Evolutionary conservation across 2,113 vertebrate genomes (phyloP), one percentile per base, ranked within the genome.

Genomic region (Cromileptes altivelis): DNA sequence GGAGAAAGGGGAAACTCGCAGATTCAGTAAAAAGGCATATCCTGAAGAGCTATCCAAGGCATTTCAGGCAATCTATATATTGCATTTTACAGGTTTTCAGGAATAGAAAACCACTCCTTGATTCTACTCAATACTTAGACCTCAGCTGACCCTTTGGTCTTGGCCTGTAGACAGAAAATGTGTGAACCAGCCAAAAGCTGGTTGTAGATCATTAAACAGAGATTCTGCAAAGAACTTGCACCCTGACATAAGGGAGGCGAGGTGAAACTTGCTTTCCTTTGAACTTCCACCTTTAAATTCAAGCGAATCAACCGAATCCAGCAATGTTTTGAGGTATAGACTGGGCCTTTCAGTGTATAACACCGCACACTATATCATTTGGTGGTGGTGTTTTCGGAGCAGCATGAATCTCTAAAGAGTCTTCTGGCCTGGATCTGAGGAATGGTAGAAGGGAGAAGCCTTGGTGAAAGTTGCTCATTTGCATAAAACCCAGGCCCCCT

Each of bases 261-360:
- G 60, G 55, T 70, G 73, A 72, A n/a, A 74, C 87, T 63, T 75
- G 78, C 73, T 85, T 84, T 85, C 77, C 84, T 94, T 93, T 94
- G 88, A 93, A 92, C 87, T 89, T 13, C 57, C 42, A 89, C 72
- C 77, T 87, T 78, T 73, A 27, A 58, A 88, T 88, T 81, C 63
- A 64, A 72, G 71, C 9, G 69, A 87, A 82, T 86, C 67, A 80
- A 80, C 65, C 58, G 67, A 73, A 63, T 58, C 37, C 33, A 74
- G 72, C 69, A 76, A 55, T 55, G 70, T 79, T 78, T 33, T 75
- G 62, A 88, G 67, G 56, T 78, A 63, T 52, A 53, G 53, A 85
- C 63, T 62, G 33, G 23, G 63, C 64, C 62, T 82, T 73, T 82
- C 13, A 60, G 70, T 33, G 23, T n/a, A 53, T 56, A 81, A 82